Percentiles rank a stretch among this genome's conserved stretches.
Conservation (phyloP, 92 coral and sea anemone genomes). For the Isaurus tuberculatus region DNA sequence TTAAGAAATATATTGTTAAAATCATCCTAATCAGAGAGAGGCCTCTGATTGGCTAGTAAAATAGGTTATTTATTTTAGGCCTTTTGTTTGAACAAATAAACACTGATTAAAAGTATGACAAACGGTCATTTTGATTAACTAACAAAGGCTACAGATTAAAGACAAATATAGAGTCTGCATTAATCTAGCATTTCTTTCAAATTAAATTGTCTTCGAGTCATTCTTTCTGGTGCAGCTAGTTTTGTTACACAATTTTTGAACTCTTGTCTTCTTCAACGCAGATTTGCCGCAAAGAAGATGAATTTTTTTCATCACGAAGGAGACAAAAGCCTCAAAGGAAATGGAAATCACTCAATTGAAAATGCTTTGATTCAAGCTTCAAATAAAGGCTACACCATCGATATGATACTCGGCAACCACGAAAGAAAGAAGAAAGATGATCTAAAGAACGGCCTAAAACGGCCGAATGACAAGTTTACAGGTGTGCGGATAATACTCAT, state of each 20-base stretch:
- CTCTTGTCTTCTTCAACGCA: constrained; percentile 20
- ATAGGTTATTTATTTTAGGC: constrained; percentile 84
- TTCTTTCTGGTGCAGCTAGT: constrained; percentile 17
- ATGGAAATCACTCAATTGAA: constrained; percentile 78
- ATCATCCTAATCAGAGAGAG: constrained; percentile 77
- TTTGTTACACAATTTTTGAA: constrained; percentile 17
- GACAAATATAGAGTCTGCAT: constrained; percentile 95
- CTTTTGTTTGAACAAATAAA: constrained; percentile 94
- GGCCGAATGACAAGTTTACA: constrained; percentile 22
- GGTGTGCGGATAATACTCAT: constrained; percentile 35
- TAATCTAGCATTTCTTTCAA: constrained; percentile 71
- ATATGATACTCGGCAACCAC: constrained; percentile 89
- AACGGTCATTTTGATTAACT: constrained; percentile 97
- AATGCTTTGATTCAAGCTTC: constrained; percentile 91
- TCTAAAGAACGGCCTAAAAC: constrained; percentile 18
- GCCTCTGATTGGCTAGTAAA: constrained; percentile 77
- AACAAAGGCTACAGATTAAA: constrained; percentile 89
- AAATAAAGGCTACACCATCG: constrained; percentile 89
- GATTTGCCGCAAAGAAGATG: constrained; percentile 37
- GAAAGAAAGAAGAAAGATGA: constrained; percentile 62
- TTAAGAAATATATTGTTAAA: constrained; percentile 76
- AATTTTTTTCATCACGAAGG: constrained; percentile 32
- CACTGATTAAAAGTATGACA: constrained; percentile 98
- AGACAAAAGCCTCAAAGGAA: constrained; percentile 32
- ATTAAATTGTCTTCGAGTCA: constrained; percentile 51